Percentiles rank a stretch among this genome's conserved stretches.
phyloP scores from a whole-genome alignment of 2,113 vertebrate genomes.

The Asarcornis scutulata region DNA sequence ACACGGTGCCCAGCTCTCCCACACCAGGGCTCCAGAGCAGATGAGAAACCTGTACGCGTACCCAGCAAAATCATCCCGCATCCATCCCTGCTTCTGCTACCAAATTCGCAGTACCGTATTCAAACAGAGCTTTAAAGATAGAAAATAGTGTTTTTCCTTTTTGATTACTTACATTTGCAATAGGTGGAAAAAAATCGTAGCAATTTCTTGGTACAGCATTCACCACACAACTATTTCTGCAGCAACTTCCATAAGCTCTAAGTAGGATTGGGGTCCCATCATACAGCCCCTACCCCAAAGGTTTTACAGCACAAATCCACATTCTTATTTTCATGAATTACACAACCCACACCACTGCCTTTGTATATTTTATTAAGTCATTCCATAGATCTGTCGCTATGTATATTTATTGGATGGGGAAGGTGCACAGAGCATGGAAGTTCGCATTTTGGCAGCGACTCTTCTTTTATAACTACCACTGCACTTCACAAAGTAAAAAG shows the following conservation, averaged over 20 bases:
- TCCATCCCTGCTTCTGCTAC: neutral
- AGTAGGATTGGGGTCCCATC: neutral
- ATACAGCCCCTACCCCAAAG: neutral
- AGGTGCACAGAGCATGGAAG: neutral
- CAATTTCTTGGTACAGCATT: neutral
- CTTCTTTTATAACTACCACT: neutral
- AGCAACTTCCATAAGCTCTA: neutral
- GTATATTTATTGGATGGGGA: neutral
- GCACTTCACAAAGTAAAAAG: neutral
- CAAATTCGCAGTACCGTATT: neutral
- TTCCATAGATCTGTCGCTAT: neutral
- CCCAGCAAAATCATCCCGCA: rapidly evolving
- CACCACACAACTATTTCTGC: neutral
- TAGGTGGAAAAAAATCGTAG: neutral
- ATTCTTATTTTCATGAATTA: neutral
- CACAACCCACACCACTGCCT: neutral
- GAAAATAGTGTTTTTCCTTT: neutral
- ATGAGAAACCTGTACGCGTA: neutral
- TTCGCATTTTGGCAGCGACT: rapidly evolving
- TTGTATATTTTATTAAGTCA: neutral
- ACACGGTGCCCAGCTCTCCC: neutral
- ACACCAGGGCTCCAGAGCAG: neutral
- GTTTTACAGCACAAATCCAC: neutral
- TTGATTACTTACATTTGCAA: neutral
- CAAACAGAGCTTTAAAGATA: neutral